Evolutionary conservation across 2,888 invertebrate species (phyloP), one percentile per base, ranked within the genome.

Genomic region (Drosophila paracracens): DNA sequence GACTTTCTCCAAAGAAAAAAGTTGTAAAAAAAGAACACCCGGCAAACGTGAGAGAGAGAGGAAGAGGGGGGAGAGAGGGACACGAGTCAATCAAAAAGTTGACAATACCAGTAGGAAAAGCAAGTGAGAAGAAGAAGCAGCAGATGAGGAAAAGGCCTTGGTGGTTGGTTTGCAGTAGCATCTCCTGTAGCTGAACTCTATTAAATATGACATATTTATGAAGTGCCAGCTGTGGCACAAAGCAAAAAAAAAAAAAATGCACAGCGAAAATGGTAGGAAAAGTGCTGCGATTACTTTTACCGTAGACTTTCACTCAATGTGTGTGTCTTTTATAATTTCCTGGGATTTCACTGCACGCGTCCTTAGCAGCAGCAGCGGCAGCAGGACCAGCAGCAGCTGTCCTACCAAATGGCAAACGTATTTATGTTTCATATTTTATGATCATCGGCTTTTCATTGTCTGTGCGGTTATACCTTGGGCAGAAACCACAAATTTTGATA

Each of bases 201-300:
- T 90, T 90, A 89, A 89, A 84, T 91, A 90, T 91, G 91, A 91
- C 91, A 91, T 91, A 79, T 91, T 91, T 91, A 91, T 91, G 91
- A 91, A 91, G 91, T 91, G 91, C 76, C 79, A 88, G 89, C 82
- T 76, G 82, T 71, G 68, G 43, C 67, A 87, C 83, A 88, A 65
- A 43, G 38, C 65, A 57, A 46, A 64, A 65, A 70, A 58, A 48
- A 53, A 62, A 67, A 54, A 67, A 80, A 76, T 64, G 70, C 58
- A 65, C 63, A 54, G 69, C 58, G 29, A 72, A 79, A 76, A 67
- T 67, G 63, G 61, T 79, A 50, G 59, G 43, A 79, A 80, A 84
- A 81, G 68, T 79, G 73, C 80, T 76, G 80, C 65, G 74, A 80
- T 79, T 79, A 67, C 72, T 74, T 74, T 76, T 51, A 29, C 56